Percentiles rank a stretch among this genome's conserved stretches.
phyloP scores from a whole-genome alignment of 2,888 invertebrate genomes.

The Nasonia oneida region DNA sequence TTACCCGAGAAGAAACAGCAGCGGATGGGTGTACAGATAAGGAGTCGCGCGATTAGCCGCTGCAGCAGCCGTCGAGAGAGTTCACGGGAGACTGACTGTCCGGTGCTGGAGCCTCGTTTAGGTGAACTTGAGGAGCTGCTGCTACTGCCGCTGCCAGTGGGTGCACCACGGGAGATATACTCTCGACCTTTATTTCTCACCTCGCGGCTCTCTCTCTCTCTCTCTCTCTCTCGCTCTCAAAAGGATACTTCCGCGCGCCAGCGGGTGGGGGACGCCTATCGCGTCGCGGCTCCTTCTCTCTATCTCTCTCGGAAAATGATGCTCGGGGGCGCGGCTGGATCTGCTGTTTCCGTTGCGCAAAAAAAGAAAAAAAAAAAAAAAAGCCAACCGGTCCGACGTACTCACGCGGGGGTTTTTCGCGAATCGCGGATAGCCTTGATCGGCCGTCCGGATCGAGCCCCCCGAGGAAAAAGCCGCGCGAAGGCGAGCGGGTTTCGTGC shows the following conservation, averaged over 20 bases:
- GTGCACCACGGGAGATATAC: neutral
- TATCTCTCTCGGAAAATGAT: neutral
- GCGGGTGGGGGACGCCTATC: neutral
- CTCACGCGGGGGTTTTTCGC: no score
- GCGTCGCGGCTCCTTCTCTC: neutral
- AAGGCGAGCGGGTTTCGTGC: neutral
- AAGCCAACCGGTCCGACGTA: no score
- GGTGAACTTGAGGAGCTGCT: constrained; percentile 27
- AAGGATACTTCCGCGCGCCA: neutral
- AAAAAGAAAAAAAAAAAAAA: no score
- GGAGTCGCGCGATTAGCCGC: neutral
- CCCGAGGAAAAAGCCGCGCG: neutral
- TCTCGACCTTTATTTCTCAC: constrained; percentile 50
- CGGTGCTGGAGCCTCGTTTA: neutral
- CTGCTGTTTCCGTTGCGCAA: neutral
- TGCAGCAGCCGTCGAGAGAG: constrained; percentile 17
- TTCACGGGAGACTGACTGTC: constrained; percentile 39
- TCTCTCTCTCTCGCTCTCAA: neutral
- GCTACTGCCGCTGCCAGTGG: neutral
- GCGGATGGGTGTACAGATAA: neutral
- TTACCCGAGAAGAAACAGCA: neutral
- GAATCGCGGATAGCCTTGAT: neutral
- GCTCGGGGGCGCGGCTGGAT: neutral
- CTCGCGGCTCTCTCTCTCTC: neutral
- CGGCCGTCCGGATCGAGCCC: neutral